Percentiles rank a stretch among this genome's conserved stretches.
These are phyloP conservation scores for Spodoptera frugiperda DNA, from an alignment of 1,140 invertebrate genomes.

Conservation along the genomic window DNA sequence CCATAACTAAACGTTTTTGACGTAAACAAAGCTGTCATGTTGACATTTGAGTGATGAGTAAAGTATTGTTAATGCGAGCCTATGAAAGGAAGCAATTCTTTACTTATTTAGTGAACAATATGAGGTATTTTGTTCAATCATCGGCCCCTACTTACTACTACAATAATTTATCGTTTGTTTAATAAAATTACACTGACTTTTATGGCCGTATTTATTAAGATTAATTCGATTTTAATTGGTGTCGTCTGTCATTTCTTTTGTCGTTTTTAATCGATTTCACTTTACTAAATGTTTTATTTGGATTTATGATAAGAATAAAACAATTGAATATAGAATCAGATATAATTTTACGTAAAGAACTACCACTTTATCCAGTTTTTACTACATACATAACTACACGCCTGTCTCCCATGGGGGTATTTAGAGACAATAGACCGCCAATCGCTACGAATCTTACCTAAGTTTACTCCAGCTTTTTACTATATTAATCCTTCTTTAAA, in stretches of 20 bases:
- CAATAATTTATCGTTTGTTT: constrained; percentile 4
- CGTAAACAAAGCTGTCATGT: constrained; percentile 4
- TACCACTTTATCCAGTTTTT: too few species aligned
- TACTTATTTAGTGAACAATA: constrained; percentile 28
- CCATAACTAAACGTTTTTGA: background rate
- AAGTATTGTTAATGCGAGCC: constrained; percentile 3
- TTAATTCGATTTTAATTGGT: background rate
- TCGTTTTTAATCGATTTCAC: too few species aligned
- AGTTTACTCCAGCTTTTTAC: too few species aligned
- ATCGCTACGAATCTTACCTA: too few species aligned
- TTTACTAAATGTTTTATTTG: too few species aligned
- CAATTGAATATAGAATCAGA: too few species aligned
- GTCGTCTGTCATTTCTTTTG: too few species aligned
- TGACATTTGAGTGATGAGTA: constrained; percentile 41
- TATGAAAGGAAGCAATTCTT: constrained; percentile 13
- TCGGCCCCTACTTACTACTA: background rate
- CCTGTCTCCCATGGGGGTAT: too few species aligned
- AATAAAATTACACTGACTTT: background rate
- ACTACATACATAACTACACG: too few species aligned
- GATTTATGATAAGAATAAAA: background rate
- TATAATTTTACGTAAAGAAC: too few species aligned
- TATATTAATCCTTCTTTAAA: too few species aligned
- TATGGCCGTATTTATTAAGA: background rate
- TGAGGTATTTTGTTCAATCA: background rate
- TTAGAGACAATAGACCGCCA: too few species aligned